Conservation (phyloP, 2,113 vertebrate genomes). For the Spermophilus dauricus region DNA sequence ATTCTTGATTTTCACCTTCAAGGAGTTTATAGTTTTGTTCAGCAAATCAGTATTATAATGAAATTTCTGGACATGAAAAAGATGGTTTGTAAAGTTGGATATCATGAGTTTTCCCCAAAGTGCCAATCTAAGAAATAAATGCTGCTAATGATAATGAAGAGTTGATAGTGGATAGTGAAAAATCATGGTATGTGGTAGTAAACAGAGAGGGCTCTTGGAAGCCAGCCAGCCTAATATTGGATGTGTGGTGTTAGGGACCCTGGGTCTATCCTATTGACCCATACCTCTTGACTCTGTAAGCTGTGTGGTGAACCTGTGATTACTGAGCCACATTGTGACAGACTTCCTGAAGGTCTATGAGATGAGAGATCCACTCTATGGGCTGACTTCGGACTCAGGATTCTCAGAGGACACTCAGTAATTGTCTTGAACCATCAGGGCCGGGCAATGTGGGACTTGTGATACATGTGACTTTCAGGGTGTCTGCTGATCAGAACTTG, state of each 20-base stretch:
- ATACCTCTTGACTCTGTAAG: background rate
- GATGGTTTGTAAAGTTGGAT: background rate
- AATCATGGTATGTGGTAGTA: background rate
- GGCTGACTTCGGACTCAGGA: background rate
- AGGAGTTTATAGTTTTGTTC: constrained; percentile 7
- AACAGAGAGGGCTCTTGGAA: background rate
- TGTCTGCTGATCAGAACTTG: background rate
- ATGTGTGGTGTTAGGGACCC: background rate
- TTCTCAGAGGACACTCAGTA: background rate
- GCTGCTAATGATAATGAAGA: background rate
- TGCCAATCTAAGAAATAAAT: background rate
- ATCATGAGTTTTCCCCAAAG: background rate
- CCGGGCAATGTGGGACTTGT: background rate
- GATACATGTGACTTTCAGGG: background rate
- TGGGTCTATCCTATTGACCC: background rate
- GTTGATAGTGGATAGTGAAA: background rate
- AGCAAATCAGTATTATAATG: background rate
- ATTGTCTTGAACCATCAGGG: background rate
- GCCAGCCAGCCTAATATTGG: too few relatives aligned
- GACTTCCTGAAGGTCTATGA: background rate
- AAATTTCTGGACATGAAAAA: constrained; percentile 6
- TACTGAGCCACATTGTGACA: background rate
- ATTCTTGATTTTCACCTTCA: background rate
- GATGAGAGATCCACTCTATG: background rate
- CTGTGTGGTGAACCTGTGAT: background rate